Evolutionary conservation across 2,113 vertebrate species (phyloP).

Genomic region (Stigmatopora nigra): DNA sequence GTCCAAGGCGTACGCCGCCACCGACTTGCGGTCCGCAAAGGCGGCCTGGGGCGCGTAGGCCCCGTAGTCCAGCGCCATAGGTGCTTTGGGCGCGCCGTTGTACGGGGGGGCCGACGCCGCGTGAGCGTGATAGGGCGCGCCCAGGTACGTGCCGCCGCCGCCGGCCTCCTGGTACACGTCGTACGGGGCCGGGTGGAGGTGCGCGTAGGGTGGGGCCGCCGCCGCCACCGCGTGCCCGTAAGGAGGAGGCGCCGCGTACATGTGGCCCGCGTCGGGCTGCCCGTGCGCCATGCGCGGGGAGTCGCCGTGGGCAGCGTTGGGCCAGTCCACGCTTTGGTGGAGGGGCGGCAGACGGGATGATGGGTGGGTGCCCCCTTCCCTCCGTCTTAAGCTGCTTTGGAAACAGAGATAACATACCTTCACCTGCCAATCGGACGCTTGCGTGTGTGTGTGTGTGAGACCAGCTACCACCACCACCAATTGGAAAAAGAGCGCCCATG

Average conservation of each 20-base stretch:
- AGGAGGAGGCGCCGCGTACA: conserved; percentile 72
- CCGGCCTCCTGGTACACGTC: conserved; percentile 83
- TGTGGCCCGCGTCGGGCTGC: conserved; percentile 80
- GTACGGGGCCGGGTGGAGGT: conserved; percentile 73
- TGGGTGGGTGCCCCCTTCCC: too few relatives aligned
- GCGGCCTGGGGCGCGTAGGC: conserved; percentile 77
- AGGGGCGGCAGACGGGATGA: too few relatives aligned
- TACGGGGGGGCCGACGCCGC: conserved; percentile 78
- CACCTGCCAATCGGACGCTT: too few relatives aligned
- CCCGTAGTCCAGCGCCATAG: conserved; percentile 75
- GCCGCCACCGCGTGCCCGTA: conserved; percentile 75
- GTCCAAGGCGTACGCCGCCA: conserved; percentile 80
- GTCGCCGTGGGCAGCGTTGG: too few relatives aligned
- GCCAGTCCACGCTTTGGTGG: too few relatives aligned
- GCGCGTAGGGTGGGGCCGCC: conserved; percentile 60
- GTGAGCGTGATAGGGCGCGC: conserved; percentile 73
- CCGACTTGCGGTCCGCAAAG: conserved; percentile 79
- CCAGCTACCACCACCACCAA: too few relatives aligned
- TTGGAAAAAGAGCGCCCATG: too few relatives aligned
- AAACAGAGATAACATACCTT: too few relatives aligned
- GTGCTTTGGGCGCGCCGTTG: conserved; percentile 74
- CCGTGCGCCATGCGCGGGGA: conserved; percentile 71
- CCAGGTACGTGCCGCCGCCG: conserved; percentile 68
- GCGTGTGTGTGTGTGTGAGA: too few relatives aligned
- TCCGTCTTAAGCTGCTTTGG: too few relatives aligned